These are phyloP conservation scores for Spialia ferax DNA, from an alignment of 2,888 invertebrate genomes.

Conservation along the genomic window DNA sequence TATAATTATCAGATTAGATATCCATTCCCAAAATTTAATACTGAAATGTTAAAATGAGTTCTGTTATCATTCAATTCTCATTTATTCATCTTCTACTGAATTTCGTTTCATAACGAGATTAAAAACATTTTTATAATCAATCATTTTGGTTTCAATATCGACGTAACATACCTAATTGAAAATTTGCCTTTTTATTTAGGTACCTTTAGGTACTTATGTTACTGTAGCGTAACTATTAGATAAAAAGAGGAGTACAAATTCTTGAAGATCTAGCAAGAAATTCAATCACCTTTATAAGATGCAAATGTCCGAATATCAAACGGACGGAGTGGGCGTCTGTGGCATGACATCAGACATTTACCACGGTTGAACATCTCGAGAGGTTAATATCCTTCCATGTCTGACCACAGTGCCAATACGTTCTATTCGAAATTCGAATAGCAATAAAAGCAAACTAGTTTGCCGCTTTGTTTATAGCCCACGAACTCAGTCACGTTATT, in stretches of 20 bases:
- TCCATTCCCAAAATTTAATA: background rate
- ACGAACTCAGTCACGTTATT: conserved; percentile 44
- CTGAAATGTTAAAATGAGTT: background rate
- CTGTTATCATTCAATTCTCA: background rate
- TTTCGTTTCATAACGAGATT: background rate
- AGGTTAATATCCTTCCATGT: conserved; percentile 78
- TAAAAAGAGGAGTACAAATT: too few species aligned
- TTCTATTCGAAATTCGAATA: conserved; percentile 62
- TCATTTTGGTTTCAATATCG: too few species aligned
- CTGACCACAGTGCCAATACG: conserved; percentile 65
- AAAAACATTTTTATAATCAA: too few species aligned
- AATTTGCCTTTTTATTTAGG: too few species aligned
- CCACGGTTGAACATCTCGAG: conserved; percentile 55
- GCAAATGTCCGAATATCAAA: conserved; percentile 52
- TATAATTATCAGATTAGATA: background rate
- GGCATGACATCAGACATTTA: conserved; percentile 72
- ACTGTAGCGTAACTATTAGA: too few species aligned
- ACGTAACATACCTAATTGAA: too few species aligned
- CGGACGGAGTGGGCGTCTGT: conserved; percentile 57
- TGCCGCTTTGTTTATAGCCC: conserved; percentile 54
- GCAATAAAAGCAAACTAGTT: conserved; percentile 67
- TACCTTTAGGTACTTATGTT: too few species aligned
- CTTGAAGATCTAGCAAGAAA: conserved; percentile 14
- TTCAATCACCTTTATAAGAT: conserved; percentile 34
- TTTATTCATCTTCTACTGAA: background rate